Percentiles rank a stretch among this genome's conserved stretches.
These are phyloP conservation scores for Radopholus similis DNA, from an alignment of 1,140 invertebrate genomes.

Conservation along the genomic window DNA sequence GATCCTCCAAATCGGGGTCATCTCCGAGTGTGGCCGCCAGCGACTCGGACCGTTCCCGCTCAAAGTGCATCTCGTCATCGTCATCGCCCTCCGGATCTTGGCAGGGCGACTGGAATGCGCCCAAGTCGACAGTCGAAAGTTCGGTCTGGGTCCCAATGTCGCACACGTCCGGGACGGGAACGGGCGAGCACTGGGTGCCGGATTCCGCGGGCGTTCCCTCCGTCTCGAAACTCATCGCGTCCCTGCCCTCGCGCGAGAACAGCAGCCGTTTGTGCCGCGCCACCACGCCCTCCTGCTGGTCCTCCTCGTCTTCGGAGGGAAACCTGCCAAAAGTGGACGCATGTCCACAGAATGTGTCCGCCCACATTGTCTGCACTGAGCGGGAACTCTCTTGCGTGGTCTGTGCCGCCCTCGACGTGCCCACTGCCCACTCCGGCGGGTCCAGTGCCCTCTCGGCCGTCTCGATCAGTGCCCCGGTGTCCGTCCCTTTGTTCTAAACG, in stretches of 20 bases:
- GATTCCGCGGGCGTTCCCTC: background rate
- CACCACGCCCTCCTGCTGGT: background rate
- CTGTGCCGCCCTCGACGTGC: background rate
- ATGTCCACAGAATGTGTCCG: too few relatives aligned
- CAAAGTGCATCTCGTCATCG: too few relatives aligned
- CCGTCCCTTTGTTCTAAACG: background rate
- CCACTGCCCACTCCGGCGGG: background rate
- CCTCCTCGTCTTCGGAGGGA: background rate
- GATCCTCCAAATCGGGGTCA: background rate
- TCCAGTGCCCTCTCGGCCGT: background rate
- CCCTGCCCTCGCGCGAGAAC: background rate
- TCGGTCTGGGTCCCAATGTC: slow-evolving; percentile 19
- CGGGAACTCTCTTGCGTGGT: background rate
- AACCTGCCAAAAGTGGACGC: too few relatives aligned
- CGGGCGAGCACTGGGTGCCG: slow-evolving; percentile 24
- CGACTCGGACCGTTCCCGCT: slow-evolving; percentile 3
- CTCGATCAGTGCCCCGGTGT: background rate
- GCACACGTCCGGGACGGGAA: slow-evolving; percentile 1
- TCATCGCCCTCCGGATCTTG: too few relatives aligned
- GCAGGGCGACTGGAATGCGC: background rate
- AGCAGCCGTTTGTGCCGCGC: background rate
- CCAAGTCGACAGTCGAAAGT: background rate
- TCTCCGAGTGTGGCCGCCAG: slow-evolving; percentile 3
- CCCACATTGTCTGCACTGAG: background rate
- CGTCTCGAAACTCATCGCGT: background rate